Evolutionary conservation across 2,113 vertebrate genomes (phyloP).

Genomic region (Upupa epops): DNA sequence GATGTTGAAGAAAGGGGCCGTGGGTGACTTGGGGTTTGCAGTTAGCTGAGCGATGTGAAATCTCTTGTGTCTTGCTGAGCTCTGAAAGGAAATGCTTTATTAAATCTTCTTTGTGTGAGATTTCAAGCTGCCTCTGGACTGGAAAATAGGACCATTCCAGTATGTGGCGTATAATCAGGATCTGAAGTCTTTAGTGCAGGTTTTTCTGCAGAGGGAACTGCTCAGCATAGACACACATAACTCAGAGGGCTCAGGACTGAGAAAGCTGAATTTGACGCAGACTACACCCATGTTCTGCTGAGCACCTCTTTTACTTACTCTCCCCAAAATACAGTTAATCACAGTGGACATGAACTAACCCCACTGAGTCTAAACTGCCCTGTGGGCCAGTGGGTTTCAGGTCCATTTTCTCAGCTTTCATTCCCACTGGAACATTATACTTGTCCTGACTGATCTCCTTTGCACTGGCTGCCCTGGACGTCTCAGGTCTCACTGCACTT

Average conservation of each 20-base stretch:
- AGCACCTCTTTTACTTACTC: not conserved
- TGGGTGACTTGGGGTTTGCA: constrained; percentile 38
- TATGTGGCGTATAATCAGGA: constrained; percentile 8
- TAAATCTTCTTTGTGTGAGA: constrained; percentile 61
- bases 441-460: not conserved
- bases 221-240: not conserved
- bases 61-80: constrained; percentile 46
- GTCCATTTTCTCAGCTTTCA: not conserved
- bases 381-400: not conserved
- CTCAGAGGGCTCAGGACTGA: not conserved
- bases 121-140: constrained; percentile 54
- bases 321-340: not conserved
- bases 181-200: not conserved
- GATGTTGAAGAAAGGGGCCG: not conserved
- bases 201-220: constrained; percentile 22
- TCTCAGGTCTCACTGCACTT: not conserved
- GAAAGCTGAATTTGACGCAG: not conserved
- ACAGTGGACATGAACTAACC: not conserved
- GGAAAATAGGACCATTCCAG: constrained; percentile 54
- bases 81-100: constrained; percentile 62
- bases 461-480: not conserved
- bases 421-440: not conserved
- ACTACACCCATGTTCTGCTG: not conserved
- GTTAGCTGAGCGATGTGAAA: constrained; percentile 44
- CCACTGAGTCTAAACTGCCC: not conserved